phyloP scores from a whole-genome alignment of 2,113 vertebrate genomes.

The Notechis scutatus region DNA sequence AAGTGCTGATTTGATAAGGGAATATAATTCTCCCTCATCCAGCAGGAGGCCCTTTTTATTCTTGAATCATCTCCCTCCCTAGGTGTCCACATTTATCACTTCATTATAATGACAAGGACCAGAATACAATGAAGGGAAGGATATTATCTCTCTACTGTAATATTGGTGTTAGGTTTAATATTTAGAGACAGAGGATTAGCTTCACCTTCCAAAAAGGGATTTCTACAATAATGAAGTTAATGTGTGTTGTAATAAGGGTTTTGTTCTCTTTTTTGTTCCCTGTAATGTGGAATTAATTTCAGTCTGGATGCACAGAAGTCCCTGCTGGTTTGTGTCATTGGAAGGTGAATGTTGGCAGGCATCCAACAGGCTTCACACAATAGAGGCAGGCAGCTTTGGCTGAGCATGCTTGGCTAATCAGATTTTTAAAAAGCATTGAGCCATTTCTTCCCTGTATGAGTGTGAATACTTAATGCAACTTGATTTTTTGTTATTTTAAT shows the following conservation, averaged over 20 bases:
- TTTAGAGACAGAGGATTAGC: slow-evolving; percentile 48
- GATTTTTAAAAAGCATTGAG: slow-evolving; percentile 18
- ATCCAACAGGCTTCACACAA: slow-evolving; percentile 18
- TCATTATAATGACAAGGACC: slow-evolving; percentile 45
- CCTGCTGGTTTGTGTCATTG: slow-evolving; percentile 17
- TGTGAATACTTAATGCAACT: slow-evolving; percentile 16
- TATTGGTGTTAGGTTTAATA: slow-evolving; percentile 45
- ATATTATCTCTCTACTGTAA: slow-evolving; percentile 40
- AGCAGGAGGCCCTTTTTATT: background rate
- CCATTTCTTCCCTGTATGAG: slow-evolving; percentile 15
- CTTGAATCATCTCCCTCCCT: background rate
- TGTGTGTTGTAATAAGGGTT: slow-evolving; percentile 61
- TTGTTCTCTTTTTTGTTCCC: slow-evolving; percentile 52
- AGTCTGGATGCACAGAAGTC: slow-evolving; percentile 39
- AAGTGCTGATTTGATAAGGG: slow-evolving; percentile 6
- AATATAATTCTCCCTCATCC: slow-evolving; percentile 15
- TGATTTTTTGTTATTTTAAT: slow-evolving; percentile 45
- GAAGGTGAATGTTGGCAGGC: slow-evolving; percentile 1
- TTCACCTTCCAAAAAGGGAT: slow-evolving; percentile 49
- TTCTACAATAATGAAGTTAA: slow-evolving; percentile 58
- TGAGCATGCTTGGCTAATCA: slow-evolving; percentile 22
- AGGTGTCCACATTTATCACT: slow-evolving; percentile 19
- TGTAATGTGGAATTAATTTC: slow-evolving; percentile 57
- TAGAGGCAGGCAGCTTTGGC: slow-evolving; percentile 2
- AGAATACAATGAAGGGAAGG: slow-evolving; percentile 35